These are phyloP conservation scores for Clivina fossor DNA, from an alignment of 2,888 invertebrate species.

Conservation along the genomic window DNA sequence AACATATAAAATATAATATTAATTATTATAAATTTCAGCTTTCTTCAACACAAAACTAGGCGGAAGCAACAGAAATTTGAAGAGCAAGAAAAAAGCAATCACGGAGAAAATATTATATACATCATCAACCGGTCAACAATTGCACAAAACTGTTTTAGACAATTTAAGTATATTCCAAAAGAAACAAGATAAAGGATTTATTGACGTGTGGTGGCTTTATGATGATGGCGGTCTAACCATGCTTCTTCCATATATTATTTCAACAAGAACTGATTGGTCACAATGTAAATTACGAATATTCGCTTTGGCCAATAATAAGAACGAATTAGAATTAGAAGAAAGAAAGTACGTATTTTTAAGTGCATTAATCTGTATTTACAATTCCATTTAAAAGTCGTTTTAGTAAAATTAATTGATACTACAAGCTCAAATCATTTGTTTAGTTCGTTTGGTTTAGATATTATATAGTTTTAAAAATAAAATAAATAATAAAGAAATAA, in stretches of 20 bases:
- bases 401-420: background rate
- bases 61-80: constrained; percentile 38
- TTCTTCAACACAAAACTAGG: constrained; percentile 18
- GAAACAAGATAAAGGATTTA: constrained; percentile 77
- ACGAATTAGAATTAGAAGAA: constrained; percentile 77
- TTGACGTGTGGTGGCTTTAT: constrained; percentile 97
- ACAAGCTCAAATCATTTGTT: background rate
- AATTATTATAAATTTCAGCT: constrained; percentile 1
- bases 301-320: constrained; percentile 81
- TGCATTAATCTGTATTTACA: background rate
- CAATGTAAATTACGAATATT: constrained; percentile 78
- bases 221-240: constrained; percentile 89
- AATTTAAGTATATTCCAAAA: constrained; percentile 74
- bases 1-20: background rate
- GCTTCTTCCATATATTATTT: constrained; percentile 82
- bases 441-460: too few species aligned
- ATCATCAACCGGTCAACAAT: constrained; percentile 39
- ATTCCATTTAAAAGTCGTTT: background rate
- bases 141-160: constrained; percentile 67
- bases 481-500: background rate
- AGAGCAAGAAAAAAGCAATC: constrained; percentile 41
- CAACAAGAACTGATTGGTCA: constrained; percentile 75
- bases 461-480: background rate
- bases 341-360: constrained; percentile 69
- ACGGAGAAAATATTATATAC: constrained; percentile 44